A percentile compares a stretch with the other conserved stretches of the same genome.
These are phyloP conservation scores for Triops longicaudatus DNA, from an alignment of 1,140 invertebrate species.

Conservation along the genomic window DNA sequence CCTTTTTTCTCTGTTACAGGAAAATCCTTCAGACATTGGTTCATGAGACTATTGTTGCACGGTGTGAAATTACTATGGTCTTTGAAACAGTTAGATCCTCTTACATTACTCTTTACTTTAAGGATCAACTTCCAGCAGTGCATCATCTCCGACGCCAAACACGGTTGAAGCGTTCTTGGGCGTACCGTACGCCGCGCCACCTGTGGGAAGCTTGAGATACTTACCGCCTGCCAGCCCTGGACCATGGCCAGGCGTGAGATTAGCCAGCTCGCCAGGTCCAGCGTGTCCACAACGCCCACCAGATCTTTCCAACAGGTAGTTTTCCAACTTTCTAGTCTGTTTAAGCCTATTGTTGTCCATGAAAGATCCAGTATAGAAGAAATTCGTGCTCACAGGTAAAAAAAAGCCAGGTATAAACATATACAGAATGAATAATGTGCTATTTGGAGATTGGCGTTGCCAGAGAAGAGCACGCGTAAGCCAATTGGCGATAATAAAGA, in stretches of 20 bases:
- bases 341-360: too few species aligned
- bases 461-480: background rate
- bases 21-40: too few species aligned
- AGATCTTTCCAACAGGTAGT: constrained; percentile 65
- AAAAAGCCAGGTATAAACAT: background rate
- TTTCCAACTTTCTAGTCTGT: background rate
- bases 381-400: too few species aligned
- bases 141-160: background rate
- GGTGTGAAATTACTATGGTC: background rate
- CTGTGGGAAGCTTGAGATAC: constrained; percentile 43
- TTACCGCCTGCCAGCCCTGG: constrained; percentile 57
- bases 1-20: too few species aligned
- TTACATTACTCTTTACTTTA: background rate
- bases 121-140: background rate
- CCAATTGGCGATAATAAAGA: background rate
- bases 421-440: background rate
- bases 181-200: constrained; percentile 48
- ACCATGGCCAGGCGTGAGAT: constrained; percentile 75
- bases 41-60: too few species aligned
- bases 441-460: background rate
- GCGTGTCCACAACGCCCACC: constrained; percentile 84
- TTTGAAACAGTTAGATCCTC: background rate
- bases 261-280: constrained; percentile 67
- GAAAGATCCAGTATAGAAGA: too few species aligned
- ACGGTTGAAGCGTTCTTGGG: constrained; percentile 54